Conservation (phyloP, 2,113 vertebrate genomes). For the Terrapene triunguis region DNA sequence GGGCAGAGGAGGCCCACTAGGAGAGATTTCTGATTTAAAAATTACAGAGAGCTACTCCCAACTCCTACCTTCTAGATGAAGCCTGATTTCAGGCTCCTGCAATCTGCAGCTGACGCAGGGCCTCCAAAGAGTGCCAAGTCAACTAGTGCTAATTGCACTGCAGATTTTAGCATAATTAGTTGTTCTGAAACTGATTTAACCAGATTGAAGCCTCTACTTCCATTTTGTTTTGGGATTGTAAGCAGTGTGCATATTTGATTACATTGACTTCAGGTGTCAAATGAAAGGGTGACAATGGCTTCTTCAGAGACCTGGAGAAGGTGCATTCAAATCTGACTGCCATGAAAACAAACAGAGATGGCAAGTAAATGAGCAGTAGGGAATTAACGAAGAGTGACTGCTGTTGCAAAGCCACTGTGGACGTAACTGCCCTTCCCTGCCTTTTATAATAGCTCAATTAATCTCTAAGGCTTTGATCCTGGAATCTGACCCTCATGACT, state of each 20-base stretch:
- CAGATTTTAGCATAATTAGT: constrained; percentile 83
- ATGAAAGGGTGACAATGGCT: constrained; percentile 56
- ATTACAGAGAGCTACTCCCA: constrained; percentile 54
- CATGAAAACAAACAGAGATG: constrained; percentile 70
- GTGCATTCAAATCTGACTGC: constrained; percentile 71
- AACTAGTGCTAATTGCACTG: constrained; percentile 84
- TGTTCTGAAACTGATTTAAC: constrained; percentile 82
- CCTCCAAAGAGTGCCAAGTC: constrained; percentile 80
- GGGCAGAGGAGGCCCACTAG: neutral
- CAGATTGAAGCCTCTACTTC: constrained; percentile 78
- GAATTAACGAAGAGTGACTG: constrained; percentile 5
- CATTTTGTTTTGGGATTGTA: constrained; percentile 63
- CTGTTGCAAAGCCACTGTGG: neutral
- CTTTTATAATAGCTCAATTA: neutral
- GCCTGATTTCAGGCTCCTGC: constrained; percentile 47
- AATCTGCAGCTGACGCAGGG: constrained; percentile 75
- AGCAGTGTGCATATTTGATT: constrained; percentile 7
- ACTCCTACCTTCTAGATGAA: constrained; percentile 41
- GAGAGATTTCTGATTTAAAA: constrained; percentile 43
- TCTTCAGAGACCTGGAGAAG: constrained; percentile 56
- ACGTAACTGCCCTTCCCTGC: neutral
- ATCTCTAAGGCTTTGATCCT: neutral
- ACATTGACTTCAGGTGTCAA: constrained; percentile 36
- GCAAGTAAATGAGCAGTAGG: constrained; percentile 61
- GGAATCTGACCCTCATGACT: neutral